Base-by-base conservation (phyloP, 2,113 vertebrate genomes). In the Chlamydotis undulata region DNA sequence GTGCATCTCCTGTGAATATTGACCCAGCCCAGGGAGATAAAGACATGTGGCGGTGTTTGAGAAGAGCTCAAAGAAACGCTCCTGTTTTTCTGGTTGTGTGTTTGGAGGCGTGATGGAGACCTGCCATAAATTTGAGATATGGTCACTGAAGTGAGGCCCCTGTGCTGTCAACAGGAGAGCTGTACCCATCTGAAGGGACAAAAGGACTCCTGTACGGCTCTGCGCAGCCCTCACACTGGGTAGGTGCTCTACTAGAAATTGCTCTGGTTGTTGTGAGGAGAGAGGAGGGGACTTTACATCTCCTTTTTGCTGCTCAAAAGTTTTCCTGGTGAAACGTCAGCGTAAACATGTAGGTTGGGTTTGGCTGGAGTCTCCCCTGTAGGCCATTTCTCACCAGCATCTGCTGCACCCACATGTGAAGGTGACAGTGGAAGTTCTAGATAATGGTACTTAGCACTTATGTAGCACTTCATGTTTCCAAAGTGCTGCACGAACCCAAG, bases 361-460 rank as follows among this genome's bases (percentile, higher is more conserved):
- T 93, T 69, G 67, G 26, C 57, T 18, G 25, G 60, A 89, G 14
- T 73, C 57, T 53, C 87, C 49, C 28, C 41, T 23, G 61, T 17
- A 6, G 61, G 57, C 18, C 14, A 12, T 41, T 93, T 91, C 90
- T 80, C 79, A 59, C 52, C 80, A 92, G 50, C 69, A 84, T 84
- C 57, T 79, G 23, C 73, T 84, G 69, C 28, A 61, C 53, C 52
- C 0, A 0, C 43, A n/a, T 21, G 28, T 29, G 41, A 41, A 94
- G 77, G 80, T 77, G 90, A 31, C 1, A 1, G 84, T 93, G 33
- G 68, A 95, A 87, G 83, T 89, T 94, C 74, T 87, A 83, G 92
- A 84, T 94, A 95, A 80, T 65, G 45, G 74, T 82, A 59, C 80
- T 94, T 91, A 8, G 50, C 92, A 89, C 74, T 95, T 91, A 39